Percentiles rank a stretch among this genome's conserved stretches.
phyloP scores from a whole-genome alignment of 2,797 vertebrate species.

The Pangasius macronema region DNA sequence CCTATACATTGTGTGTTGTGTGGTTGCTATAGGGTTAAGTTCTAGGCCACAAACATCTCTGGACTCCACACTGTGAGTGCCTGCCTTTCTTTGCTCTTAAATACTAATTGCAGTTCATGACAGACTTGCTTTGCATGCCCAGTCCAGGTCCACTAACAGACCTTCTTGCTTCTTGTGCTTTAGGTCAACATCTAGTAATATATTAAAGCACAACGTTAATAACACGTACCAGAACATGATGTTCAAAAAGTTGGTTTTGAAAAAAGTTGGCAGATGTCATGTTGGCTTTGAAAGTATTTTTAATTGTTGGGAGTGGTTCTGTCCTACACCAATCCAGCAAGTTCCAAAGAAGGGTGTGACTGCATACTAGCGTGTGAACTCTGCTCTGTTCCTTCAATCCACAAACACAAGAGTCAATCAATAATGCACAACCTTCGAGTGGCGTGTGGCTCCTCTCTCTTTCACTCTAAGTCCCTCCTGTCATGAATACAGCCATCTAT shows the following conservation, averaged over 20 bases:
- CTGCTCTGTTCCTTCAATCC: slow-evolving; percentile 30
- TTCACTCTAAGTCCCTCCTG: not conserved
- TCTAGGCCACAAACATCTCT: slow-evolving; percentile 23
- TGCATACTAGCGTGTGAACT: slow-evolving; percentile 43
- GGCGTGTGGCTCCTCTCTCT: slow-evolving; percentile 17
- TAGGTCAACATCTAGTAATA: not conserved
- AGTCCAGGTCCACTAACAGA: not conserved
- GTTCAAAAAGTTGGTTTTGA: not conserved
- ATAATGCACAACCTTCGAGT: slow-evolving; percentile 48
- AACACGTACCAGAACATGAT: not conserved
- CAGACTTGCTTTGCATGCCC: not conserved
- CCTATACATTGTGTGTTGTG: slow-evolving; percentile 20
- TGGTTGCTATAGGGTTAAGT: slow-evolving; percentile 30
- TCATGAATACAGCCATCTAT: not conserved
- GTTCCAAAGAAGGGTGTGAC: slow-evolving; percentile 42
- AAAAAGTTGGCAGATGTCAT: not conserved
- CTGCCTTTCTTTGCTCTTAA: slow-evolving; percentile 24
- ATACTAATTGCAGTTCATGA: slow-evolving; percentile 29
- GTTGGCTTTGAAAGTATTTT: slow-evolving; percentile 17
- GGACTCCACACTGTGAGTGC: slow-evolving; percentile 1
- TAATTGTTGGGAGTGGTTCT: not conserved
- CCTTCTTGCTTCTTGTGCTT: not conserved
- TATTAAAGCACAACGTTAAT: not conserved
- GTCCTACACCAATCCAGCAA: slow-evolving; percentile 25
- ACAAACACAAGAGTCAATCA: slow-evolving; percentile 44